A percentile compares a stretch with the other conserved stretches of the same genome.
Conservation (phyloP, 2,113 vertebrate genomes). For the Psilopsiagon aymara region DNA sequence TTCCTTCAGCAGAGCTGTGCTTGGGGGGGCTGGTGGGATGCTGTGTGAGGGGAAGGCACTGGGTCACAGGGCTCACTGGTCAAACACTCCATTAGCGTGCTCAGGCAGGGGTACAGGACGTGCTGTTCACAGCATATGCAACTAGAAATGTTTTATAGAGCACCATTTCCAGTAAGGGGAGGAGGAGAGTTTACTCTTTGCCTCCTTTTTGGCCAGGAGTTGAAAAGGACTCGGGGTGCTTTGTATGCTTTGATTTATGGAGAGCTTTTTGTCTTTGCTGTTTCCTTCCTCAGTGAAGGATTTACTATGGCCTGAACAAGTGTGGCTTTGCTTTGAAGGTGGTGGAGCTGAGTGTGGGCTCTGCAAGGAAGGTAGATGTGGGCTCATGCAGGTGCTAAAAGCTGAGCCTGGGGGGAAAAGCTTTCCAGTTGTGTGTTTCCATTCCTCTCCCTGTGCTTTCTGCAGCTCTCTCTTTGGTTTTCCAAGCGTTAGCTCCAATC, state of each 20-base stretch:
- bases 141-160: not conserved
- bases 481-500: not conserved
- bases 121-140: not conserved
- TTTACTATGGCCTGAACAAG: not conserved
- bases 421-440: not conserved
- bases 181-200: slow-evolving; percentile 5
- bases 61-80: not conserved
- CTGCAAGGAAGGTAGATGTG: not conserved
- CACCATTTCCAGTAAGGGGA: slow-evolving; percentile 52
- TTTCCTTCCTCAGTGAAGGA: not conserved
- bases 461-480: not conserved
- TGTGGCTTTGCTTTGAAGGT: not conserved
- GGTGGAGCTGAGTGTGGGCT: not conserved
- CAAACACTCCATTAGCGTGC: not conserved
- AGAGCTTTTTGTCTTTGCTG: not conserved
- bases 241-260: not conserved
- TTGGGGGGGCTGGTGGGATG: slow-evolving; percentile 7
- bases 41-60: not conserved
- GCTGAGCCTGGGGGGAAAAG: not conserved
- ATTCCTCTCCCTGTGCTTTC: not conserved
- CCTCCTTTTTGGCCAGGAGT: not conserved
- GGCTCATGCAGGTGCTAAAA: not conserved
- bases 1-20: not conserved
- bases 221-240: not conserved
- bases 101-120: not conserved